Base-by-base conservation (phyloP, 2,888 invertebrate species). In the Netelia melanura region DNA sequence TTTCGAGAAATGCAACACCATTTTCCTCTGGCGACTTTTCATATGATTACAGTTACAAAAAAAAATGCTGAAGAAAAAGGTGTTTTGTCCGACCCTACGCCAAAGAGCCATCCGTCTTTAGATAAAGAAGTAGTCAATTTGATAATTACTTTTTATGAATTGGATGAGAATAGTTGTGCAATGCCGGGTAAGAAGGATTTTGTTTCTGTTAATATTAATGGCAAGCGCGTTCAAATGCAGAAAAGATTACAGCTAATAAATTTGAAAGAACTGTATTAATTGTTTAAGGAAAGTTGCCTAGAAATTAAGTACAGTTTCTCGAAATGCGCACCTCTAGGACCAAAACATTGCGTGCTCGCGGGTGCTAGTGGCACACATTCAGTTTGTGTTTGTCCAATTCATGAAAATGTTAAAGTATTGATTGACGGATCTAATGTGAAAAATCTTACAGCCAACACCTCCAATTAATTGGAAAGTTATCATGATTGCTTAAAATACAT, bases 381-480 rank as follows among this genome's bases (percentile, higher is more conserved):
- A 56, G 74, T 81, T 38, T 81, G 81, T 38, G 81, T 81, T 58
- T 84, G 84, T 30, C 58, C 62, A 5, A 67, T 67, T 21, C 81
- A 84, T 52, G 25, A 84, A 72, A 84, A 84, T 52, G 77, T 72
- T 14, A 84, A 84, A 52, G 10, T 84, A 9, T 79, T 68, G 80
- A 54, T 84, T 38, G 30, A 64, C n/a, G 70, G 68, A 68, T 25
- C 17, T 48, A 52, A 25, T 11, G 52, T 75, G 25, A 23, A 25
- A 38, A 14, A 17, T 64, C 52, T 65, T 14, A 77, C 70, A 56
- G 10, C 61, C 52, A 17, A 43, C 30, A 17, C 43, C 10, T 21
- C 54, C 58, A 9, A n/a, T 11, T 43, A 9, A 30, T 54, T 75
- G n/a, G 8, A 65, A 54, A 54, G 54, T 14, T 56, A 65, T 21